A percentile compares a stretch with the other conserved stretches of the same genome.
These are phyloP conservation scores for Recurvirostra avosetta DNA, from an alignment of 2,113 vertebrate genomes.

Conservation along the genomic window DNA sequence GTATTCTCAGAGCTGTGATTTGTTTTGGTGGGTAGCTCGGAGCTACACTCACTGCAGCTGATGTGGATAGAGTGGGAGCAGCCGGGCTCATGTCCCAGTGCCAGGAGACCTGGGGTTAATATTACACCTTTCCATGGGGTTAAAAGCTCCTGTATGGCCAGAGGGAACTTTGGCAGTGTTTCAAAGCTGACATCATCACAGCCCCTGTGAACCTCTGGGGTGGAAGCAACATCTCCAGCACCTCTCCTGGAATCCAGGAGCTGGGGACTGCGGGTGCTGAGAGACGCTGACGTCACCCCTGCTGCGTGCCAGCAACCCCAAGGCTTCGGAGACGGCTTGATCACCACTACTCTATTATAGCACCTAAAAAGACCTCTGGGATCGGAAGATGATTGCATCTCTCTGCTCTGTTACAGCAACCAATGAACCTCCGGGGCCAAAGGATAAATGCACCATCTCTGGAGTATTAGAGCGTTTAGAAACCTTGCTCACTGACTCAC, in stretches of 20 bases:
- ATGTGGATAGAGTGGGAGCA: neutral
- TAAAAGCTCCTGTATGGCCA: neutral
- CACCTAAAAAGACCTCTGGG: constrained; percentile 58
- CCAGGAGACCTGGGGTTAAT: neutral
- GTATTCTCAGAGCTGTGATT: neutral
- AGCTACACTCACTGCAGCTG: neutral
- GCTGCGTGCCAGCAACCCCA: neutral
- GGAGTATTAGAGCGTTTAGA: constrained; percentile 10
- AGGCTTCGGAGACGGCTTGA: constrained; percentile 21
- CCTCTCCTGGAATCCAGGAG: constrained; percentile 2
- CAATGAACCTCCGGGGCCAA: constrained; percentile 46
- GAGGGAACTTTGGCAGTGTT: neutral
- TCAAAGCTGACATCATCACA: neutral
- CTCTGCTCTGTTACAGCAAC: constrained; percentile 40
- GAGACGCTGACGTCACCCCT: constrained; percentile 29
- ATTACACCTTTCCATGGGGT: neutral
- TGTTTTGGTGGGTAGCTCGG: neutral
- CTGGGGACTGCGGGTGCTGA: constrained; percentile 25
- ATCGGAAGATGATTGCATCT: constrained; percentile 39
- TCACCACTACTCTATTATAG: constrained; percentile 30
- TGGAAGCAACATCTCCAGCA: neutral
- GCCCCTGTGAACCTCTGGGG: constrained; percentile 3
- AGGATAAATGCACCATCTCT: constrained; percentile 32
- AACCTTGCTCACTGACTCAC: constrained; percentile 6
- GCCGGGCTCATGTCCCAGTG: neutral